Percentiles rank a stretch among this genome's conserved stretches.
Evolutionary conservation across 2,888 invertebrate species (phyloP).

Genomic region (Cryptocheilus praepositus): DNA sequence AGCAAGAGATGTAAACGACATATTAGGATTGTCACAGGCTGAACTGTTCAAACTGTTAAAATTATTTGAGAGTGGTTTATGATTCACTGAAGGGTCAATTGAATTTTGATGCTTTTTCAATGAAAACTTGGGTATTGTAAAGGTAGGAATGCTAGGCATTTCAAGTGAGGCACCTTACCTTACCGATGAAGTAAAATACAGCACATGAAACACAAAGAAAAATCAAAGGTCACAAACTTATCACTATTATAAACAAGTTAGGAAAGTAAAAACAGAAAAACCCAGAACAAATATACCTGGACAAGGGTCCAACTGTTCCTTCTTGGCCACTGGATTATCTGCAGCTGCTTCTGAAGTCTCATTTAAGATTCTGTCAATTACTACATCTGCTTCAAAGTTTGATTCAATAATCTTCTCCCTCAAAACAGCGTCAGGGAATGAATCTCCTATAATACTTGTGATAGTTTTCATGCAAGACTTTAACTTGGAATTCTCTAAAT

Average conservation of each 20-base stretch:
- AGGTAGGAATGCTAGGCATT: constrained; percentile 38
- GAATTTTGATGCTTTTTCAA: constrained; percentile 36
- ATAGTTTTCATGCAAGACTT: constrained; percentile 91
- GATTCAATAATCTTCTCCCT: constrained; percentile 83
- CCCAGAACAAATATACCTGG: constrained; percentile 55
- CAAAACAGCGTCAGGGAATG: constrained; percentile 82
- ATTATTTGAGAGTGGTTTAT: constrained; percentile 7
- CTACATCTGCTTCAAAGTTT: constrained; percentile 84
- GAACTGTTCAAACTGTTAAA: constrained; percentile 27
- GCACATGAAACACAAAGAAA: constrained; percentile 63
- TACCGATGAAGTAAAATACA: constrained; percentile 63
- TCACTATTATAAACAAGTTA: background rate
- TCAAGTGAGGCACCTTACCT: constrained; percentile 70
- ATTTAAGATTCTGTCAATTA: constrained; percentile 84
- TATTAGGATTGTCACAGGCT: constrained; percentile 10
- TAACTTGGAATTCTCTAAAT: constrained; percentile 84
- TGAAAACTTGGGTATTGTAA: constrained; percentile 50
- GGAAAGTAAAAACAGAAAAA: too few species aligned
- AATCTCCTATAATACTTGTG: constrained; percentile 86
- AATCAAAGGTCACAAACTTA: constrained; percentile 48
- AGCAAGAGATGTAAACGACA: constrained; percentile 36
- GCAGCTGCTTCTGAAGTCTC: constrained; percentile 60
- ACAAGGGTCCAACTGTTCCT: constrained; percentile 45
- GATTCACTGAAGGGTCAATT: constrained; percentile 6
- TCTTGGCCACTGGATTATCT: constrained; percentile 39